phyloP scores from a whole-genome alignment of 1,140 invertebrate species.

The Lamellibrachia luymesi region DNA sequence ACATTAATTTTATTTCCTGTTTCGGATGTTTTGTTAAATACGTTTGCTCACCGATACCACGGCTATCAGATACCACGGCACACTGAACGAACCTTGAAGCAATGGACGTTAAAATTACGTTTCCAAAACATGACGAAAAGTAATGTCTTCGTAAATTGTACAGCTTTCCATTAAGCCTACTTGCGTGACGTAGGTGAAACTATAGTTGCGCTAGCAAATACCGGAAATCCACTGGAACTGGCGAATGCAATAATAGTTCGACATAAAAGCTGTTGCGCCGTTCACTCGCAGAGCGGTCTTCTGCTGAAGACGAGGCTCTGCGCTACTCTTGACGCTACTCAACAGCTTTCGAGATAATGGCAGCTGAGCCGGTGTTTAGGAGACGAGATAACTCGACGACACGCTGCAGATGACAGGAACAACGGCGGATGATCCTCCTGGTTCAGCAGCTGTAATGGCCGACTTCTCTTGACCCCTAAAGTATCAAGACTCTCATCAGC shows the following conservation, averaged over 20 bases:
- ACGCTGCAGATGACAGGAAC: not conserved
- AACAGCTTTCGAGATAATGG: not conserved
- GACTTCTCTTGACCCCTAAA: not conserved
- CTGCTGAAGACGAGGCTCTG: not conserved
- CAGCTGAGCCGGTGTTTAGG: not conserved
- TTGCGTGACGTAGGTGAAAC: not conserved
- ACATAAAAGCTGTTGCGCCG: not conserved
- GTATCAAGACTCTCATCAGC: not conserved
- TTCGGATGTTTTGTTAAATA: too few species aligned
- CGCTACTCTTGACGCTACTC: not conserved
- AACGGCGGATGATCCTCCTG: not conserved
- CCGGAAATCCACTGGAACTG: not conserved
- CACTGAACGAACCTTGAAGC: not conserved
- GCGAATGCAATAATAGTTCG: not conserved
- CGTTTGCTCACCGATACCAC: too few species aligned
- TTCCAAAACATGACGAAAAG: not conserved
- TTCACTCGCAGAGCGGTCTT: too few species aligned
- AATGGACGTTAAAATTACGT: not conserved
- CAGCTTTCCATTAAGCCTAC: too few species aligned
- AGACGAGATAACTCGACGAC: not conserved
- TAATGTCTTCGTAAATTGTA: too few species aligned
- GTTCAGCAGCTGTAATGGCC: not conserved
- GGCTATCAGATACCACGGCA: too few species aligned
- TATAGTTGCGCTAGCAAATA: not conserved
- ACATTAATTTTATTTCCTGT: not conserved